phyloP scores from a whole-genome alignment of 2,113 vertebrate species.

The Mus musculus region GRCm39 chr6:121484501-121485000 shows the following conservation, averaged over 20 bases:
- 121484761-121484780: not conserved
- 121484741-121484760: not conserved
- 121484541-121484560: not conserved
- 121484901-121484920: not conserved
- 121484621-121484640: not conserved
- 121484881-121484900: not conserved
- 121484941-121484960: not conserved
- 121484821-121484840: not conserved
- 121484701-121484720: not conserved
- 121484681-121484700: not conserved
- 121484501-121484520: not conserved
- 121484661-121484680: not conserved
- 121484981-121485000: not conserved
- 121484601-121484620: not conserved
- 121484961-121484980: not conserved
- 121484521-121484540: not conserved
- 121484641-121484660: not conserved
- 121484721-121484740: not conserved
- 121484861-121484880: not conserved
- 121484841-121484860: not conserved
- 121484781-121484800: not conserved
- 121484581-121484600: no score
- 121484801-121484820: not conserved
- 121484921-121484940: not conserved
- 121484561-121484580: not conserved